A percentile compares a stretch with the other conserved stretches of the same genome.
These are phyloP conservation scores for Selenia dentaria DNA, from an alignment of 2,888 invertebrate species.

Conservation along the genomic window DNA sequence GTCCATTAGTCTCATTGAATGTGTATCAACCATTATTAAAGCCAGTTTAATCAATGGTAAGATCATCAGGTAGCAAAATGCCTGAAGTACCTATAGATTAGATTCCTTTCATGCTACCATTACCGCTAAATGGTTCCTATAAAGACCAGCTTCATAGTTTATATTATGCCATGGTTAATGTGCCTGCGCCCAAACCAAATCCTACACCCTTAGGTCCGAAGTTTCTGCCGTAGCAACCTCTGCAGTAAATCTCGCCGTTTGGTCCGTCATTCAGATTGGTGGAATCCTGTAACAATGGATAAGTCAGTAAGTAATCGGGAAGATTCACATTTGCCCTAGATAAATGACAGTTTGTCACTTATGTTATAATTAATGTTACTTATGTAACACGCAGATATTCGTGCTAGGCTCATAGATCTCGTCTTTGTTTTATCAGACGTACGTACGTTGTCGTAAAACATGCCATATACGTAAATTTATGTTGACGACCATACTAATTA, in stretches of 20 bases:
- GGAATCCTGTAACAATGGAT: constrained; percentile 89
- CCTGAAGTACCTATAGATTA: constrained; percentile 54
- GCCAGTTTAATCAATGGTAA: constrained; percentile 82
- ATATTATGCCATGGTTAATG: constrained; percentile 93
- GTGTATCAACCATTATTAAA: constrained; percentile 82
- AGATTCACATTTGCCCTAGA: no score
- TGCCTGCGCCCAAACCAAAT: constrained; percentile 95
- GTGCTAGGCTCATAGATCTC: no score
- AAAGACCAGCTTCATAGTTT: constrained; percentile 76
- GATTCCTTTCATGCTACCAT: constrained; percentile 75
- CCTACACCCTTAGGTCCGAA: constrained; percentile 96
- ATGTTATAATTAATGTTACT: no score
- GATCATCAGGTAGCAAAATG: constrained; percentile 69
- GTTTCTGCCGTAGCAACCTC: constrained; percentile 94
- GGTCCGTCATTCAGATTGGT: constrained; percentile 96
- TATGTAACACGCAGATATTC: no score
- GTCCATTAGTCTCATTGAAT: constrained; percentile 73
- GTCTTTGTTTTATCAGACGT: no score
- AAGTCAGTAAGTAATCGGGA: no score
- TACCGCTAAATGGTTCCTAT: constrained; percentile 59
- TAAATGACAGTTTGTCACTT: no score
- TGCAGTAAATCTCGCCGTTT: constrained; percentile 97
- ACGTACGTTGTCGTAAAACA: no score
- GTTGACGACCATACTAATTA: no score
- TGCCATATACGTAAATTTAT: no score